Conservation (phyloP, 2,113 vertebrate species). For the Vicugna pacos region DNA sequence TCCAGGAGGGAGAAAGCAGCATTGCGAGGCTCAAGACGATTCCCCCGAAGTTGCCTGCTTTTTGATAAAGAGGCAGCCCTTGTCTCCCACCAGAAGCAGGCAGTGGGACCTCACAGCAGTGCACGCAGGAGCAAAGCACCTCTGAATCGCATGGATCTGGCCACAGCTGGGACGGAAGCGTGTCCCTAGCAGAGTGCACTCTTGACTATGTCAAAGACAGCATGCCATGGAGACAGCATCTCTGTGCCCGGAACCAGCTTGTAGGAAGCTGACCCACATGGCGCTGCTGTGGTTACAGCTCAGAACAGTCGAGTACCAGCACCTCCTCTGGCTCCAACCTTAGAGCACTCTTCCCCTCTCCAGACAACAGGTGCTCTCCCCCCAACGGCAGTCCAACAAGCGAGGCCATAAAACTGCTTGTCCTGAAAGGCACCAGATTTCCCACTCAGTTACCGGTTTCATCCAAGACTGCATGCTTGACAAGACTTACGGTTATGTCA, state of each 20-base stretch:
- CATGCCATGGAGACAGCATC: fast-evolving
- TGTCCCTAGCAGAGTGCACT: background rate
- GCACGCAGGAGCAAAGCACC: background rate
- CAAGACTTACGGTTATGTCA: background rate
- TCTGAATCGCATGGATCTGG: background rate
- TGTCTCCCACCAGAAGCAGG: fast-evolving
- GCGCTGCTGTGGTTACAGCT: fast-evolving
- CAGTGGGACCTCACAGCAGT: fast-evolving
- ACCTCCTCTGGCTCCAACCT: background rate
- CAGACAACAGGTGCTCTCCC: background rate
- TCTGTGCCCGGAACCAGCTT: background rate
- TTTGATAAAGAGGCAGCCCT: background rate
- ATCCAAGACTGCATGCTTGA: background rate
- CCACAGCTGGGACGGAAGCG: background rate
- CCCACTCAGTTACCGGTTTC: fast-evolving
- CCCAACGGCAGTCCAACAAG: background rate
- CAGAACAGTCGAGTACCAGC: background rate
- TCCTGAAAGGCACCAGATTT: background rate
- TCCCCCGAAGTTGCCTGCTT: background rate
- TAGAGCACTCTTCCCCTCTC: background rate
- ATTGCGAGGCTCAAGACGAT: background rate
- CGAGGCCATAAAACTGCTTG: background rate
- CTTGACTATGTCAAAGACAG: background rate
- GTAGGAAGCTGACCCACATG: fast-evolving
- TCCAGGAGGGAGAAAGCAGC: background rate